A percentile compares a stretch with the other conserved stretches of the same genome.
phyloP scores from a whole-genome alignment of 2,888 invertebrate species.

The Chydorus sphaericus region DNA sequence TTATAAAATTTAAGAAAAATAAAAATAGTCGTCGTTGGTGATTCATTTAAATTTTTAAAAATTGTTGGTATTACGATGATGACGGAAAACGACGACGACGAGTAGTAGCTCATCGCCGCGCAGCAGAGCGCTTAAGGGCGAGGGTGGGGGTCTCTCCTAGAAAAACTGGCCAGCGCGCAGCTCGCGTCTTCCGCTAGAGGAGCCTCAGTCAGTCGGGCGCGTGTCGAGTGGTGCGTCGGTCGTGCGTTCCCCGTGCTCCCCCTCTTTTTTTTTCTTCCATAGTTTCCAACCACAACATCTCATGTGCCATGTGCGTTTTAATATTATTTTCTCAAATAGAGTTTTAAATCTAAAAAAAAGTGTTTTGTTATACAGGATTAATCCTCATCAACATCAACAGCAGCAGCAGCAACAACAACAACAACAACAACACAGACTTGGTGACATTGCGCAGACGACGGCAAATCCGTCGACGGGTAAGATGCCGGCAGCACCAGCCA shows the following conservation, averaged over 20 bases:
- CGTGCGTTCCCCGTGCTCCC: background rate
- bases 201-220: background rate
- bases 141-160: background rate
- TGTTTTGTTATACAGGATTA: background rate
- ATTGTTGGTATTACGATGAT: no score
- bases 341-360: no score
- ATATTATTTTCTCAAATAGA: no score
- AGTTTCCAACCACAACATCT: background rate
- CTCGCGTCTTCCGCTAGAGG: background rate
- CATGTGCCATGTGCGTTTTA: background rate
- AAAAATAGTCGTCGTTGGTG: no score
- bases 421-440: background rate
- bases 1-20: no score
- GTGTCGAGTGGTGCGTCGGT: background rate
- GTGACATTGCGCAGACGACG: background rate
- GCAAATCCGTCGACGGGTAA: background rate
- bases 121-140: no score
- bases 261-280: background rate
- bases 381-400: background rate
- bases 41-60: no score
- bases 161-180: no score
- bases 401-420: background rate
- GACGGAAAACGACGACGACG: no score
- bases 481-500: constrained; percentile 11
- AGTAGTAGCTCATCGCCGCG: no score